Evolutionary conservation across 2,113 vertebrate species (phyloP), one percentile per base, ranked within the genome.

Genomic region (Proteles cristata): DNA sequence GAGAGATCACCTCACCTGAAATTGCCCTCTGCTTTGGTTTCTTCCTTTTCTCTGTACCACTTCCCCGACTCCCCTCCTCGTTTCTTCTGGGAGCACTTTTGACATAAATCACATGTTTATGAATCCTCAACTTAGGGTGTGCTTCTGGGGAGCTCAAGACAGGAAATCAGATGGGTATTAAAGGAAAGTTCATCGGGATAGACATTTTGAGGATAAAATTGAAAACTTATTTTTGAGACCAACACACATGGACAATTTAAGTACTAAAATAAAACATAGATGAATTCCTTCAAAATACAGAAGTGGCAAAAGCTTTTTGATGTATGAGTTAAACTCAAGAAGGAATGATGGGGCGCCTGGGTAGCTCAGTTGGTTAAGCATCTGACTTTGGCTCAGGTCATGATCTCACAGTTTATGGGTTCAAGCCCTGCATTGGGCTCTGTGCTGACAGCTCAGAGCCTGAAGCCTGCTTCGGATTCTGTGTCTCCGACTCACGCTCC

Each of bases 291-390:
- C 35, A 84, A 31, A 91, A 79, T 55, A 79, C 48, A n/a, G 43
- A 39, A 43, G 10, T 80, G 39, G 23, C 33, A 7, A 93, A 93
- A 92, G 23, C 7, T 17, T 94, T 92, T 58, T 7, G 61, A 73
- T 48, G 31, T 93, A 17, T 88, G 28, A n/a, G 14, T 86, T 97
- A 93, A 95, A 95, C 68, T 91, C 61, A 93, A 90, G 35, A 97
- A 84, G 5, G 11, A 91, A 91, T 80, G 33, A 81, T 23, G 21
- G 58, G 55, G 21, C 58, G 21, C 58, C 58, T 61, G 21, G 58
- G 58, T 61, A 21, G 58, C 58, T 23, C 58, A 61, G 21, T 61
- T 7, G 8, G 21, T 61, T 25, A 9, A 61, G 58, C 7, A 2
- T 23, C 58, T 7, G 58, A 23, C 21, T 61, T 61, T 17, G 2